Percentiles rank a stretch among this genome's conserved stretches.
Conservation (phyloP, 2,113 vertebrate species). For the Phalacrocorax brasilianus region DNA sequence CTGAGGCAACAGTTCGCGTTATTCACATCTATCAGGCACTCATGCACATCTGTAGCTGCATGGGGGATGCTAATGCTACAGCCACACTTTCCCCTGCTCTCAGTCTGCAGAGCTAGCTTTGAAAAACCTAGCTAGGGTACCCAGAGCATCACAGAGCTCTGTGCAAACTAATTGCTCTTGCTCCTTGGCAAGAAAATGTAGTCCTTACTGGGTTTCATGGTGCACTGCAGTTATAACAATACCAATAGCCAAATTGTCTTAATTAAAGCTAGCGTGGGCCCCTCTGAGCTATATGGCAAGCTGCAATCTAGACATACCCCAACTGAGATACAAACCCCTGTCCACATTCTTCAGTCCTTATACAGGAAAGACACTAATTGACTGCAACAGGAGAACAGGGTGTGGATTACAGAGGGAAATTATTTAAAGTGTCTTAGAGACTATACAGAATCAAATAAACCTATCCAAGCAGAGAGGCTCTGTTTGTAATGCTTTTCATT, state of each 20-base stretch:
- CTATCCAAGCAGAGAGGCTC: background rate
- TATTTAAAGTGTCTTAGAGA: conserved; percentile 26
- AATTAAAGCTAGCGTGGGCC: conserved; percentile 23
- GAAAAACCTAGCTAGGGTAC: background rate
- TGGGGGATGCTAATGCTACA: background rate
- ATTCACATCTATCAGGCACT: background rate
- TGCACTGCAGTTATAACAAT: background rate
- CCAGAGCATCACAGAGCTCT: background rate
- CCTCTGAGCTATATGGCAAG: background rate
- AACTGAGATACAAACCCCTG: background rate
- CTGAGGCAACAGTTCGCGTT: background rate
- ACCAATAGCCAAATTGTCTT: conserved; percentile 33
- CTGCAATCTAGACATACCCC: background rate
- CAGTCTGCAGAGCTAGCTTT: background rate
- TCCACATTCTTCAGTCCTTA: background rate
- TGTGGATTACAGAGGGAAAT: conserved; percentile 34
- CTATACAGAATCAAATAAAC: conserved; percentile 15
- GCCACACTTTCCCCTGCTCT: background rate
- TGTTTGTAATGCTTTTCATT: background rate
- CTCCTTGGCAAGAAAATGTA: background rate
- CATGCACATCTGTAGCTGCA: background rate
- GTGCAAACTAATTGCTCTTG: background rate
- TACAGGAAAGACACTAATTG: conserved; percentile 5
- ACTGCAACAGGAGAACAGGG: conserved; percentile 36
- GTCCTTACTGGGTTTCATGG: background rate